Evolutionary conservation across 2,113 vertebrate genomes (phyloP).

Genomic region (Thunnus thynnus): DNA sequence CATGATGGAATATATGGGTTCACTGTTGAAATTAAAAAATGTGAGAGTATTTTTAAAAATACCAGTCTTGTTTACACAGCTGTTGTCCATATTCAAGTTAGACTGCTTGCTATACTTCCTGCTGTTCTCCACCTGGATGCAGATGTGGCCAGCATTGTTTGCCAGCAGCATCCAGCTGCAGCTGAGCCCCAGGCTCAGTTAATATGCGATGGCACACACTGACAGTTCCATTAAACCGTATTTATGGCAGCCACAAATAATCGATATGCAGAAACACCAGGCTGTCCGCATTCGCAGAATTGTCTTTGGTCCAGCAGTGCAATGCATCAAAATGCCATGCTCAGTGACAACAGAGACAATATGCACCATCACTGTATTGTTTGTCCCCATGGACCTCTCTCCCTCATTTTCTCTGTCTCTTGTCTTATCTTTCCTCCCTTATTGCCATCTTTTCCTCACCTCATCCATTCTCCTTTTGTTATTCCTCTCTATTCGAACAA

Average conservation of each 20-base stretch:
- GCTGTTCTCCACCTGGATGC: constrained; percentile 43
- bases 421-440: background rate
- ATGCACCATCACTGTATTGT: constrained; percentile 56
- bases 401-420: background rate
- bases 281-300: constrained; percentile 49
- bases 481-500: background rate
- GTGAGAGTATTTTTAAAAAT: too few relatives aligned
- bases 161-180: constrained; percentile 65
- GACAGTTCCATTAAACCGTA: constrained; percentile 80
- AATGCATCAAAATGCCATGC: constrained; percentile 67
- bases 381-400: constrained; percentile 26
- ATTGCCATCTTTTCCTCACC: background rate
- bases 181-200: constrained; percentile 66
- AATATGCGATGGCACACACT: constrained; percentile 65
- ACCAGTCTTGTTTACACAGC: background rate
- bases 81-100: background rate
- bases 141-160: constrained; percentile 54
- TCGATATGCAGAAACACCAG: constrained; percentile 76
- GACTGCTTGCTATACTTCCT: background rate
- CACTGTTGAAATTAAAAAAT: background rate
- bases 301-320: constrained; percentile 69
- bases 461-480: background rate
- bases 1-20: background rate
- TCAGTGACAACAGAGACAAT: constrained; percentile 63
- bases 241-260: constrained; percentile 79